Percentiles rank a stretch among this genome's conserved stretches.
Conservation (phyloP, 2,888 invertebrate genomes). For the Halictus quadricinctus region DNA sequence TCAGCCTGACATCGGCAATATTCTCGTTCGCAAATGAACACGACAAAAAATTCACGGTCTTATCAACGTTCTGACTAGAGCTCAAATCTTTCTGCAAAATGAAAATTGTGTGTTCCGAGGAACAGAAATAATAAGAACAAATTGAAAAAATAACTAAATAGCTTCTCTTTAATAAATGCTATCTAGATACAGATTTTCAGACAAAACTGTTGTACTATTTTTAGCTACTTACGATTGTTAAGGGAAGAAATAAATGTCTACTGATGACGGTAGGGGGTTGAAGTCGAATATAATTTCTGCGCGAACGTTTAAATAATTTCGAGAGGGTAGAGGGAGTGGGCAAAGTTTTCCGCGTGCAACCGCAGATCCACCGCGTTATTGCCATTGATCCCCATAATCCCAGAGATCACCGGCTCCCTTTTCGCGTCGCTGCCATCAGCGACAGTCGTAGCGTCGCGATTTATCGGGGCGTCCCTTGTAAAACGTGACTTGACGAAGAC, state of each 20-base stretch:
- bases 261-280: too few relatives aligned
- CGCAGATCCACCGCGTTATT: background rate
- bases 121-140: too few relatives aligned
- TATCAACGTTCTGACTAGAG: too few relatives aligned
- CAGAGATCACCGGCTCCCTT: slow-evolving; percentile 8
- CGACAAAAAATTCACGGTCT: too few relatives aligned
- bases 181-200: background rate
- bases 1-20: background rate
- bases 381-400: background rate
- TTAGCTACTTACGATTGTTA: background rate
- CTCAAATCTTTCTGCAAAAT: too few relatives aligned
- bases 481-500: slow-evolving; percentile 61
- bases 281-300: background rate
- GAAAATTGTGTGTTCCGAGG: too few relatives aligned
- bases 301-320: background rate
- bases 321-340: background rate
- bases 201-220: background rate
- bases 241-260: too few relatives aligned
- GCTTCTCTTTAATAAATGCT: too few relatives aligned
- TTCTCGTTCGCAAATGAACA: background rate
- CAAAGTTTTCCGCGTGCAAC: background rate
- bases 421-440: slow-evolving; percentile 18
- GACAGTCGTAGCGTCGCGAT: slow-evolving; percentile 21
- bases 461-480: slow-evolving; percentile 56
- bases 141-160: too few relatives aligned